Conservation (phyloP, 2,113 vertebrate species). For the Tenebrosternarchus preto region DNA sequence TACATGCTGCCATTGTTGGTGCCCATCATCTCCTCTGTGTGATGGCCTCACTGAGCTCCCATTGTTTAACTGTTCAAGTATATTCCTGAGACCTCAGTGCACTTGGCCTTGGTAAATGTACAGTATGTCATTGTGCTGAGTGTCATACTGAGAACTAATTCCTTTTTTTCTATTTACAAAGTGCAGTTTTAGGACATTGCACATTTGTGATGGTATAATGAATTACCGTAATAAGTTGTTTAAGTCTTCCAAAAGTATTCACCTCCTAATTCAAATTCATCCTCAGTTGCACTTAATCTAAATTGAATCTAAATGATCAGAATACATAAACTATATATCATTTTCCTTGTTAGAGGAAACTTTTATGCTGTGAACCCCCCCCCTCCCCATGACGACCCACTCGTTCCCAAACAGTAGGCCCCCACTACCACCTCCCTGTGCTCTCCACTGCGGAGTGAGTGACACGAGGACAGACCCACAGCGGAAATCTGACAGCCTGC, state of each 20-base stretch:
- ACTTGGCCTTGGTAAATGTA: background rate
- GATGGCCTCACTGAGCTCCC: background rate
- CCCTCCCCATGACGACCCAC: slow-evolving; percentile 38
- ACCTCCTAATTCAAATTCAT: background rate
- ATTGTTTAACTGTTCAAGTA: slow-evolving; percentile 14
- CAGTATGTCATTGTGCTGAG: slow-evolving; percentile 9
- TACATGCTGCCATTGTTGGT: slow-evolving; percentile 4
- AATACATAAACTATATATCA: background rate
- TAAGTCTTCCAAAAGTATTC: background rate
- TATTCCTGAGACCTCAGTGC: background rate
- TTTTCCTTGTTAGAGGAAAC: slow-evolving; percentile 22
- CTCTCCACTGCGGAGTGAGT: slow-evolving; percentile 20
- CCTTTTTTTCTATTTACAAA: background rate
- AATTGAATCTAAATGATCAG: background rate
- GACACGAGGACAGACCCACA: slow-evolving; percentile 36
- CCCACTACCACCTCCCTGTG: slow-evolving; percentile 9
- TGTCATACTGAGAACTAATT: slow-evolving; percentile 7
- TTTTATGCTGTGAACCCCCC: slow-evolving; percentile 13
- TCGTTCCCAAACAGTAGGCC: slow-evolving; percentile 40
- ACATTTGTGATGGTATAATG: background rate
- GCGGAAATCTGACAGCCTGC: slow-evolving; percentile 46
- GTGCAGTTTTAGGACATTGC: background rate
- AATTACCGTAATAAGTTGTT: no score
- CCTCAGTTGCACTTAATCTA: background rate
- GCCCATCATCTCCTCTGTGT: slow-evolving; percentile 25